phyloP scores from a whole-genome alignment of 2,113 vertebrate genomes.

The Tachysurus fulvidraco region DNA sequence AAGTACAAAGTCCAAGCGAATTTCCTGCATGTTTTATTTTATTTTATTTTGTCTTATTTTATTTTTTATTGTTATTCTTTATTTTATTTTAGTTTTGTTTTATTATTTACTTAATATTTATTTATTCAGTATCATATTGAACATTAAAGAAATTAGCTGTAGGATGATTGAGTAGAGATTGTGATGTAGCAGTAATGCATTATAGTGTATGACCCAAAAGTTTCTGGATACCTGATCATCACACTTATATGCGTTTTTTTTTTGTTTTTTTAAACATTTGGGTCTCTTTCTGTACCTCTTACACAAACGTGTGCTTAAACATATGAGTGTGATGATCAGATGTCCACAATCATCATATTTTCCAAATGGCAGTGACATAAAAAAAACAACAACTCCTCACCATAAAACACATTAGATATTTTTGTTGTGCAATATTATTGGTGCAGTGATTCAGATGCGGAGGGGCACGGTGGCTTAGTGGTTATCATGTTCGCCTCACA shows the following conservation, averaged over 20 bases:
- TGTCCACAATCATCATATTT: background rate
- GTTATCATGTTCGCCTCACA: too few species aligned
- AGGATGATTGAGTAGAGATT: background rate
- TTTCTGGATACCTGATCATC: background rate
- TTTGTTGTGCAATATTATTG: too few species aligned
- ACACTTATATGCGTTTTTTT: too few species aligned
- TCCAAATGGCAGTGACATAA: background rate
- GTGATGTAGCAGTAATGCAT: background rate
- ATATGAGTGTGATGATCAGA: background rate
- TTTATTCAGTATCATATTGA: background rate
- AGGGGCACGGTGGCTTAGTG: too few species aligned
- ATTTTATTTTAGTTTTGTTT: too few species aligned
- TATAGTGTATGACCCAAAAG: background rate
- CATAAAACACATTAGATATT: too few species aligned
- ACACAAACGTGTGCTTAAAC: background rate
- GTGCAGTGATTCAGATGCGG: too few species aligned
- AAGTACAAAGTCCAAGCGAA: background rate
- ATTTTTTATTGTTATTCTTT: too few species aligned
- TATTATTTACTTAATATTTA: background rate
- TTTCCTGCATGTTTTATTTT: background rate
- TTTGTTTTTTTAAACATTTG: too few species aligned
- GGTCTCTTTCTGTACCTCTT: background rate
- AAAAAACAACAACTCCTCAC: background rate
- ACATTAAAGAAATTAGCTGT: background rate
- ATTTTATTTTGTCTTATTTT: too few species aligned